Evolutionary conservation across 2,113 vertebrate genomes (phyloP).

Genomic region (Ophiodon elongatus): DNA sequence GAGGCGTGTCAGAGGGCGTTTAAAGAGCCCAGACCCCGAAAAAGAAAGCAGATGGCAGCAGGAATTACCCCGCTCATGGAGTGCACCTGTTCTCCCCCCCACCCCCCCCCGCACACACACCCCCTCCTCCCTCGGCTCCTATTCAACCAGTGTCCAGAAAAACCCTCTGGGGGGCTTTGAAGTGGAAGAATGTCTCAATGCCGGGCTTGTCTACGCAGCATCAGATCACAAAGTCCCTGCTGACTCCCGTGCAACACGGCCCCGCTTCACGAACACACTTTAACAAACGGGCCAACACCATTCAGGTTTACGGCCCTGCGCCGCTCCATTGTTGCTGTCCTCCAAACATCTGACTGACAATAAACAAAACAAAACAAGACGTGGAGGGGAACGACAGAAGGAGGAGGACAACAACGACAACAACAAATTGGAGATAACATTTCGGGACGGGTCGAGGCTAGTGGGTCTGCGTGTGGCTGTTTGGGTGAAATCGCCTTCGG

Average conservation of each 20-base stretch:
- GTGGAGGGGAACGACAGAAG: background rate
- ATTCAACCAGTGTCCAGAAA: constrained; percentile 81
- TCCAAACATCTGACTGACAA: constrained; percentile 47
- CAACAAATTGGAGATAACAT: constrained; percentile 38
- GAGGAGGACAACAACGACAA: constrained; percentile 23
- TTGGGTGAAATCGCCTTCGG: background rate
- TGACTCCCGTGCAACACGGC: constrained; percentile 54
- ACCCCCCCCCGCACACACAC: no score
- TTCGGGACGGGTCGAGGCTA: background rate
- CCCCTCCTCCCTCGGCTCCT: constrained; percentile 66
- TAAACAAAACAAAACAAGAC: constrained; percentile 34
- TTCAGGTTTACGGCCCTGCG: constrained; percentile 54
- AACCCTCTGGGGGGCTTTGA: constrained; percentile 77
- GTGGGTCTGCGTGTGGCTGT: background rate
- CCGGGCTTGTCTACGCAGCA: constrained; percentile 62
- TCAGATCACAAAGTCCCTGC: constrained; percentile 68
- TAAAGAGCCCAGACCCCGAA: constrained; percentile 73
- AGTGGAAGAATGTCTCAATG: constrained; percentile 84
- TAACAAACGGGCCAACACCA: constrained; percentile 40
- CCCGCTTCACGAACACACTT: constrained; percentile 50
- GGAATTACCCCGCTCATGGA: constrained; percentile 74
- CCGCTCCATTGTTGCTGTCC: constrained; percentile 21
- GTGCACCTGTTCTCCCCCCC: constrained; percentile 85
- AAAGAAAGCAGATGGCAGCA: constrained; percentile 84
- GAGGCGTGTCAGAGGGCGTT: constrained; percentile 80